Evolutionary conservation across 2,113 vertebrate genomes (phyloP), one percentile per base, ranked within the genome.

Genomic region (Eurystomus gularis): DNA sequence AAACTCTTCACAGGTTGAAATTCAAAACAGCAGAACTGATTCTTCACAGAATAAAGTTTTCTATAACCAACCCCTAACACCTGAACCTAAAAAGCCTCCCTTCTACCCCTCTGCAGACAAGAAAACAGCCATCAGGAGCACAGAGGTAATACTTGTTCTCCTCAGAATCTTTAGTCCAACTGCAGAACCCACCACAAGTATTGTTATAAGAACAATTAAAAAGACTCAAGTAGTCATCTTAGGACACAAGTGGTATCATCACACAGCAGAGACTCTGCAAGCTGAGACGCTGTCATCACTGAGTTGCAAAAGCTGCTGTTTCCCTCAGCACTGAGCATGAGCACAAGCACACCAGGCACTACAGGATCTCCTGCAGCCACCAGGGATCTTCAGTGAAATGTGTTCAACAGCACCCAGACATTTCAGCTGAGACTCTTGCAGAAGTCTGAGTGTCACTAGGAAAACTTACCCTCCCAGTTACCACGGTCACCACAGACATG

Each of bases 401-500:
- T 7, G 1, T 25, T 37, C 44, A 86, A 40, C 11, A 71, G 46
- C 62, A 40, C 39, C 68, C 6, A 1, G 44, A 73, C 26, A 39
- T 44, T 82, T 69, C 77, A 89, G 57, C 71, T 14, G 40, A 91
- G 75, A 84, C 26, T 11, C 40, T 64, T 51, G 55, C 42, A 81
- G 60, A 35, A 78, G 29, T 15, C 17, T 3, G 9, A 72, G 11
- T 8, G 13, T 25, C 46, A 70, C 17, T 9, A 49, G 44, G 80
- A 77, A 35, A 79, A 98, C 98, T 98, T 94, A 98, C 98, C 97
- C 98, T 98, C 31, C 97, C 97, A 3, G 98, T 95, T 89, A 98
- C 94, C 82, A 98, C 98, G 0, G 98, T 97, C 40, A 98, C 97
- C 90, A 98, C 98, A n/a, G 98, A 98, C 82, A 98, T 88, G 23